These are phyloP conservation scores for Myocastor coypus DNA, from an alignment of 2,113 vertebrate species.

Conservation along the genomic window DNA sequence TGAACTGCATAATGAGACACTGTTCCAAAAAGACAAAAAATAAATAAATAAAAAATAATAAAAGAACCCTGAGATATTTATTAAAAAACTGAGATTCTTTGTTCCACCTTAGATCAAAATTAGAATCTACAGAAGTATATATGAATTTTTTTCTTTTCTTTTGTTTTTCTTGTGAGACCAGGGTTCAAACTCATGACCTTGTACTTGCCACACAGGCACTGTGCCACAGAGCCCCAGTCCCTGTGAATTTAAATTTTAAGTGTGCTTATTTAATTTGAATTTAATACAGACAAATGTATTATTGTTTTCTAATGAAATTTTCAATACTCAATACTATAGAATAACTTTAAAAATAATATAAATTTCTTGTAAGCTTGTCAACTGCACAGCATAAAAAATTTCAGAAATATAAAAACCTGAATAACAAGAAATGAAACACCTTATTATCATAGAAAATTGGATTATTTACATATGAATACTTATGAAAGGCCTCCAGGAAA, in stretches of 20 bases:
- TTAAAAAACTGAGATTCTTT: too few species aligned
- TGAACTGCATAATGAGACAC: too few species aligned
- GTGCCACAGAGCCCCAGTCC: too few species aligned
- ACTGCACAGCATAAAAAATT: not conserved
- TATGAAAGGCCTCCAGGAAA: constrained; percentile 49
- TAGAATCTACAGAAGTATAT: not conserved
- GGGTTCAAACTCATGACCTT: too few species aligned
- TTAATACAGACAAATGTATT: constrained; percentile 20
- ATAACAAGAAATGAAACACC: constrained; percentile 32
- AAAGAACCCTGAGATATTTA: too few species aligned
- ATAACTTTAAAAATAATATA: constrained; percentile 13
- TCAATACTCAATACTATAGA: not conserved
- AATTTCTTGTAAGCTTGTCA: constrained; percentile 9
- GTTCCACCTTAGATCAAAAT: not conserved
- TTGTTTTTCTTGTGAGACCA: too few species aligned
- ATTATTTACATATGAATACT: constrained; percentile 55
- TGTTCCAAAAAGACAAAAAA: too few species aligned
- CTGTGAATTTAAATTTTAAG: constrained; percentile 42
- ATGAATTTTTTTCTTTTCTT: too few species aligned
- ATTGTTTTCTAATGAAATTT: constrained; percentile 12
- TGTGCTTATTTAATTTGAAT: not conserved
- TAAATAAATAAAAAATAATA: too few species aligned
- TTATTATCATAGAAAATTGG: constrained; percentile 42
- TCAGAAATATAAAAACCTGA: constrained; percentile 55
- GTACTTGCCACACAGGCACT: too few species aligned